Evolutionary conservation across 2,888 invertebrate genomes (phyloP), one percentile per base, ranked within the genome.

Genomic region (Thecophora atra): DNA sequence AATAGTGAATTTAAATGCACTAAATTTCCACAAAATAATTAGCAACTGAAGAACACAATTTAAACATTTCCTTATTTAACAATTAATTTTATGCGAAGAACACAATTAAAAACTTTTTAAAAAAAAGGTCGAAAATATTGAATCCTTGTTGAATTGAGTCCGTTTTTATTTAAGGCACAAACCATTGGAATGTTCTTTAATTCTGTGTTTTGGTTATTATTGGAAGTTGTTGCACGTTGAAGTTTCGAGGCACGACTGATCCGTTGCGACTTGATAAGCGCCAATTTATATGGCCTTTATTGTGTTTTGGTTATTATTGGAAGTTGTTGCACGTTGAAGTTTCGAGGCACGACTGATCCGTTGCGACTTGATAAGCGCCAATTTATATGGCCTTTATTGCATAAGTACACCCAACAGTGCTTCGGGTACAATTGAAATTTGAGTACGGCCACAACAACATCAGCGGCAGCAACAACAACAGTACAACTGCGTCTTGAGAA

Each of bases 321-420:
- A n/a, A 37, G 65, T 71, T 79, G 77, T 78, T 75, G 64, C 74
- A 76, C 76, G 74, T 73, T 66, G 64, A 76, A 76, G 54, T 73
- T 75, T 75, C 78, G 67, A 78, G 78, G 75, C 70, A 72, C 78
- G 77, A 82, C 82, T 82, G 81, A 76, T 70, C 75, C 75, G 75
- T 75, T 66, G 71, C 72, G 76, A 73, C 74, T 73, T 65, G 77
- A 76, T 79, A 82, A 82, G 79, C 79, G 80, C 73, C 78, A 72
- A 74, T 80, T 83, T 83, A 82, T 83, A 83, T 81, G 78, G 76
- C 75, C 77, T 77, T 79, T 80, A 80, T 81, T 78, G n/a, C n/a
- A n/a, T n/a, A n/a, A n/a, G n/a, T n/a, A 80, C 79, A 79, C 78
- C 78, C 77, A 70, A 62, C 54, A 65, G 52, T 24, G 63, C 52